These are phyloP conservation scores for Phlogophora meticulosa DNA, from an alignment of 2,888 invertebrate genomes.

Conservation along the genomic window DNA sequence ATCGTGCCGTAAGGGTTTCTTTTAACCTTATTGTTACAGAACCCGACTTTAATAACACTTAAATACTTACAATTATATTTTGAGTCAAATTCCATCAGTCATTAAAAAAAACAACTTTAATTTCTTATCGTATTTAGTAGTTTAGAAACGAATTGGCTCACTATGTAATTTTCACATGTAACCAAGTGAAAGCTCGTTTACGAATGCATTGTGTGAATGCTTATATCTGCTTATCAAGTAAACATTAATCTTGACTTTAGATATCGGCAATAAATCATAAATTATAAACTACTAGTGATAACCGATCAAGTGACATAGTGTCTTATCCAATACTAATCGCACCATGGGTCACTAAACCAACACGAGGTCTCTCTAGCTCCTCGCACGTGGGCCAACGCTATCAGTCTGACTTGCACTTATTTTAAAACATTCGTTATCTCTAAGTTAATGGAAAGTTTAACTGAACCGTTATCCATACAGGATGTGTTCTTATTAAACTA, in stretches of 20 bases:
- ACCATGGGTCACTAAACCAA: constrained; percentile 37
- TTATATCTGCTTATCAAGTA: neutral
- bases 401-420: constrained; percentile 15
- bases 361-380: constrained; percentile 38
- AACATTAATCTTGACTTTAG: constrained; percentile 8
- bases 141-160: neutral
- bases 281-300: constrained; percentile 13
- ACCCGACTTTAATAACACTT: too few species aligned
- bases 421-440: constrained; percentile 50
- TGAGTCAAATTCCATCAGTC: too few species aligned
- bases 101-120: too few species aligned
- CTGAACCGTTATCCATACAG: constrained; percentile 32
- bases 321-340: constrained; percentile 20
- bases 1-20: too few species aligned
- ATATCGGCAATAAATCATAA: constrained; percentile 16
- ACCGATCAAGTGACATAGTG: neutral
- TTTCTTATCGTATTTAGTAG: too few species aligned
- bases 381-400: constrained; percentile 47
- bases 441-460: constrained; percentile 44
- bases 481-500: constrained; percentile 14
- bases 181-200: neutral
- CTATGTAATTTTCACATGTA: neutral
- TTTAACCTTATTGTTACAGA: too few species aligned
- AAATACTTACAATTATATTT: too few species aligned
- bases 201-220: neutral